phyloP scores from a whole-genome alignment of 1,140 invertebrate genomes.

The Thrips palmi region DNA sequence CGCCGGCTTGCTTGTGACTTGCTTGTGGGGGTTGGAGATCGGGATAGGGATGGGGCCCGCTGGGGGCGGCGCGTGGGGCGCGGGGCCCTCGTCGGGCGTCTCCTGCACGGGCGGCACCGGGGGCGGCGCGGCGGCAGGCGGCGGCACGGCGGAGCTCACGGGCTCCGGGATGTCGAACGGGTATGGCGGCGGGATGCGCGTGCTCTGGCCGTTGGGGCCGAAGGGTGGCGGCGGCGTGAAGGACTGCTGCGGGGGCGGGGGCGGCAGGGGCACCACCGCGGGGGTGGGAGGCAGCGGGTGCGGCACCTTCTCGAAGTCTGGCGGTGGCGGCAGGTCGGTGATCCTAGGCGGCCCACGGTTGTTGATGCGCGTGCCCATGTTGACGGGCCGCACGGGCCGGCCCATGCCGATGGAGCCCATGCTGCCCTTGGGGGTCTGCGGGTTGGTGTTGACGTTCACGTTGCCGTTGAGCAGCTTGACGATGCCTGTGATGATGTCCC shows the following conservation, averaged over 20 bases:
- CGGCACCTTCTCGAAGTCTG: conserved; percentile 45
- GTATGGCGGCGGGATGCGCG: conserved; percentile 33
- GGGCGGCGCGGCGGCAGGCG: conserved; percentile 27
- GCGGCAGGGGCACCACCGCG: conserved; percentile 25
- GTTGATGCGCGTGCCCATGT: conserved; percentile 53
- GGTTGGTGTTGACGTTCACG: conserved; percentile 59
- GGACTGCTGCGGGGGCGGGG: conserved; percentile 22
- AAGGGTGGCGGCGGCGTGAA: conserved; percentile 29
- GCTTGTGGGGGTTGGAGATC: background rate
- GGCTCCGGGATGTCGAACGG: conserved; percentile 44
- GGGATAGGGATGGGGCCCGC: too few relatives aligned
- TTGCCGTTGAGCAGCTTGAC: conserved; percentile 77
- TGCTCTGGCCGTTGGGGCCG: conserved; percentile 13
- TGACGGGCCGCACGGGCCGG: conserved; percentile 24
- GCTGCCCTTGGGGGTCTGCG: conserved; percentile 27
- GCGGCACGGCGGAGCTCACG: conserved; percentile 32
- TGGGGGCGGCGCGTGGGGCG: background rate
- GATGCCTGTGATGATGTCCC: conserved; percentile 79
- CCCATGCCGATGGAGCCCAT: conserved; percentile 4
- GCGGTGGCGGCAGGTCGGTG: conserved; percentile 45
- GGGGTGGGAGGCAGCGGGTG: conserved; percentile 27
- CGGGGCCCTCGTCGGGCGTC: conserved; percentile 27
- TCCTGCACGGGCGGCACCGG: conserved; percentile 50
- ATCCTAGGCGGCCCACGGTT: conserved; percentile 71
- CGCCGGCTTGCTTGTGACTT: background rate